Percentiles rank a stretch among this genome's conserved stretches.
Evolutionary conservation across 2,113 vertebrate species (phyloP).

Genomic region (Protobothrops mucrosquamatus): DNA sequence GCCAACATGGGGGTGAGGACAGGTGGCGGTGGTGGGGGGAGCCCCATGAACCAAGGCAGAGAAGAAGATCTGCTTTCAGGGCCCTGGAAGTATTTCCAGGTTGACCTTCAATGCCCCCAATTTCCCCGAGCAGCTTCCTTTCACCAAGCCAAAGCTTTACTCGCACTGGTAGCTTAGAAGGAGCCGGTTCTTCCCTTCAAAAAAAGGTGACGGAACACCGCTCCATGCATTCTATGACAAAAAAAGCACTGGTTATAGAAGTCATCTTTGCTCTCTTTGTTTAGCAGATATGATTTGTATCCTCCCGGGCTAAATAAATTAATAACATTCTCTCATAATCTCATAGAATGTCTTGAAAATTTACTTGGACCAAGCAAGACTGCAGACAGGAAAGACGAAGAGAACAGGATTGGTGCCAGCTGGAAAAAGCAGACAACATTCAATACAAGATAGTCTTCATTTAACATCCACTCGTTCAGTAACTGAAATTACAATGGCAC

Average conservation of each 20-base stretch:
- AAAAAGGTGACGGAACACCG: no score
- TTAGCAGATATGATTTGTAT: background rate
- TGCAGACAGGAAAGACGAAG: background rate
- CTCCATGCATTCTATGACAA: no score
- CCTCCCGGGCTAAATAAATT: background rate
- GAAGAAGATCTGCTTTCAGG: no score
- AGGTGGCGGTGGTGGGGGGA: fast-evolving
- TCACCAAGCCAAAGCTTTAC: no score
- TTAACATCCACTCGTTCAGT: background rate
- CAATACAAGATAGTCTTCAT: background rate
- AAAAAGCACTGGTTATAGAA: background rate
- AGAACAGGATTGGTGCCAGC: background rate
- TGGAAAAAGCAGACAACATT: background rate
- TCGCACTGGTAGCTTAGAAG: no score
- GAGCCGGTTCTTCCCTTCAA: no score
- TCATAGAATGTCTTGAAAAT: background rate
- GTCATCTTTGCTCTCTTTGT: background rate
- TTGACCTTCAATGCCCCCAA: no score
- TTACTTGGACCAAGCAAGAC: background rate
- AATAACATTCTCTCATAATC: background rate
- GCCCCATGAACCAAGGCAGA: no score
- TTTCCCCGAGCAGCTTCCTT: no score
- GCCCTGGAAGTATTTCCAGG: no score
- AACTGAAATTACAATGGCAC: background rate
- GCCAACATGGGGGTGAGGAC: no score